Base-by-base conservation (phyloP, 2,888 invertebrate species). In the Anoplius nigerrimus region DNA sequence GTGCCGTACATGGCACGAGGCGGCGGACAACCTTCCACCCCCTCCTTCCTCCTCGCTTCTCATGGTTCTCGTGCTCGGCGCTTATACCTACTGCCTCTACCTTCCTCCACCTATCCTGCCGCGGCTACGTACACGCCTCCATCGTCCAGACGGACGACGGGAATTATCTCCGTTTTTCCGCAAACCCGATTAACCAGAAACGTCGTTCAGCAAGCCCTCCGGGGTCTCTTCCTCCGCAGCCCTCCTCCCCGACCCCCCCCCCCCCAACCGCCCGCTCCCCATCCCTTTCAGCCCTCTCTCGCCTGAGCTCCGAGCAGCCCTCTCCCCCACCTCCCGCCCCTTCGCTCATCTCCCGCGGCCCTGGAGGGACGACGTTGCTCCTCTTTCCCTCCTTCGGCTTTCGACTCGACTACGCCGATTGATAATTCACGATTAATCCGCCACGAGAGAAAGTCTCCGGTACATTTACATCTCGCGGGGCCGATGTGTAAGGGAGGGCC, bases 181-280 rank as follows among this genome's bases (percentile, higher is more conserved):
- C 83, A 85, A 86, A 86, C 84, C 82, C 83, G 86, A 87, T 87
- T 87, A 87, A 84, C 83, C 83, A 74, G 82, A 82, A 86, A 83
- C 81, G 82, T 83, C 81, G 81, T 77, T 82, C 81, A 68, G 75
- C 78, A 66, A 73, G 71, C 74, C 74, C 72, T 69, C 66, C 62
- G 71, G n/a, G 68, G 67, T 65, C 18, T 65, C 71, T 71, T 72
- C 68, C 70, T 22, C 24, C 11, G 0, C 18, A 72, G 61, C 62
- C 64, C 53, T 21, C 64, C 21, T 55, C 42, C 52, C 42, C n/a
- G 13, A 22, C 51, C 58, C 21, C 42, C 54, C 16, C 52, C 59
- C 18, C 16, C 18, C 20, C 42, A 11, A 21, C 46, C 45, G n/a
- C 22, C 46, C 15, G 52, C 52, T 24, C 55, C 27, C 60, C 48